Conservation (phyloP, 1,140 invertebrate species). For the Zaprionus inermis region DNA sequence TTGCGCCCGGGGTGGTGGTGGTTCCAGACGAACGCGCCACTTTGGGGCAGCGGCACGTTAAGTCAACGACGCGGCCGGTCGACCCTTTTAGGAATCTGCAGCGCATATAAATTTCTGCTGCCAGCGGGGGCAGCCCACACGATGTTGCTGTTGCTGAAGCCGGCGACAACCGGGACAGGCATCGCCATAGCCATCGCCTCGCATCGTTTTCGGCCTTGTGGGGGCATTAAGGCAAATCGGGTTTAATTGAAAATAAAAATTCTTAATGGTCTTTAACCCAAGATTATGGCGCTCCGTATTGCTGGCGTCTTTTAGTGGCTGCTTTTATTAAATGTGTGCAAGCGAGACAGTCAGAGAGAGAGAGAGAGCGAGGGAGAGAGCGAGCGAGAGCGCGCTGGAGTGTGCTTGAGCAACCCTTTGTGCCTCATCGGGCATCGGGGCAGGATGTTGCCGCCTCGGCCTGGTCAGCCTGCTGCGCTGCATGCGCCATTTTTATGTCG, state of each 20-base stretch:
- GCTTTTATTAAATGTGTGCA: conserved; percentile 74
- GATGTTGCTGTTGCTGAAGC: conserved; percentile 55
- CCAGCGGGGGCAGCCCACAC: conserved; percentile 40
- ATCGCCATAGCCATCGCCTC: conserved; percentile 25
- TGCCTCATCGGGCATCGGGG: conserved; percentile 20
- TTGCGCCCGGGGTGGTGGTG: conserved; percentile 3
- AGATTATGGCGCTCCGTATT: conserved; percentile 81
- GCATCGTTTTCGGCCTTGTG: conserved; percentile 79
- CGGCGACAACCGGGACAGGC: conserved; percentile 63
- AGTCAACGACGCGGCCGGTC: conserved; percentile 64
- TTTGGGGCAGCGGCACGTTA: conserved; percentile 56
- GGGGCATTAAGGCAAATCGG: conserved; percentile 83
- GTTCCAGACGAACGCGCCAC: conserved; percentile 46
- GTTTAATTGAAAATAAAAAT: conserved; percentile 84
- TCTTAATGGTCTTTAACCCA: conserved; percentile 83
- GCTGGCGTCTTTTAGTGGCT: conserved; percentile 79
- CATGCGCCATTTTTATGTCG: conserved; percentile 76
- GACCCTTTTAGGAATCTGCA: conserved; percentile 80
- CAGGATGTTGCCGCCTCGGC: conserved; percentile 26
- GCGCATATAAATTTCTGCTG: conserved; percentile 75
- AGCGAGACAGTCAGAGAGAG: conserved; percentile 3
- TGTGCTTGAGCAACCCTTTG: conserved; percentile 61
- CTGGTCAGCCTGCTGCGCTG: conserved; percentile 36
- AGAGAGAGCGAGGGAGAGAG: conserved; percentile 1
- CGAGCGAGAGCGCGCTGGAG: conserved; percentile 8